phyloP scores from a whole-genome alignment of 2,888 invertebrate genomes.

The Luffia ferchaultella region DNA sequence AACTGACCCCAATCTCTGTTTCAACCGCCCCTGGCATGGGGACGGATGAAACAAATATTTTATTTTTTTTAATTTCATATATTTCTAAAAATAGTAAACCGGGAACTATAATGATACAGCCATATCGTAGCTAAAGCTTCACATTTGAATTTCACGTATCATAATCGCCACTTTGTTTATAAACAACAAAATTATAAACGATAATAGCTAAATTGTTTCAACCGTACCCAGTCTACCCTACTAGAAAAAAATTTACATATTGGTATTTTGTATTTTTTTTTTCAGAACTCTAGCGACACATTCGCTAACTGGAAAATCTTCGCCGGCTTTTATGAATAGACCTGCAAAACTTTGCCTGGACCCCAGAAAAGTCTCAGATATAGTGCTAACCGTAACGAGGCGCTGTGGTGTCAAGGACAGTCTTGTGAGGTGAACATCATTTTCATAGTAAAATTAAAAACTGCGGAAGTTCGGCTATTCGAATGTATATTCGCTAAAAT shows the following conservation, averaged over 20 bases:
- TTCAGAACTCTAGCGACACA: slow-evolving; percentile 64
- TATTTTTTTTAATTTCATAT: too few species aligned
- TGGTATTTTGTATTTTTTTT: slow-evolving; percentile 6
- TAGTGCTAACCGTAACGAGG: slow-evolving; percentile 61
- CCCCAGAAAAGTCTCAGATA: slow-evolving; percentile 59
- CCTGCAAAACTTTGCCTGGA: slow-evolving; percentile 60
- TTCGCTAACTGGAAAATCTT: slow-evolving; percentile 67
- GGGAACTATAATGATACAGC: not conserved
- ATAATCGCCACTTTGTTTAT: too few species aligned
- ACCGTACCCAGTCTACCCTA: too few species aligned
- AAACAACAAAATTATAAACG: too few species aligned
- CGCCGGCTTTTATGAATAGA: slow-evolving; percentile 33
- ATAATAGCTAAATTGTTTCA: too few species aligned
- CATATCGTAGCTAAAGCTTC: not conserved
- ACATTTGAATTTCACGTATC: too few species aligned
- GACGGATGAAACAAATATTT: too few species aligned
- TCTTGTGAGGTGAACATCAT: slow-evolving; percentile 45
- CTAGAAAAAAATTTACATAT: too few species aligned
- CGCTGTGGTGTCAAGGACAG: slow-evolving; percentile 55
- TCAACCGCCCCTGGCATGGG: too few species aligned
- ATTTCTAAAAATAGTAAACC: not conserved
- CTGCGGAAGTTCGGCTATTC: not conserved
- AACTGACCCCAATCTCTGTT: too few species aligned
- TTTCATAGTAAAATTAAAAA: not conserved
- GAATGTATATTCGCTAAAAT: not conserved